These are phyloP conservation scores for Cordilura impudica DNA, from an alignment of 2,888 invertebrate genomes.

Conservation along the genomic window DNA sequence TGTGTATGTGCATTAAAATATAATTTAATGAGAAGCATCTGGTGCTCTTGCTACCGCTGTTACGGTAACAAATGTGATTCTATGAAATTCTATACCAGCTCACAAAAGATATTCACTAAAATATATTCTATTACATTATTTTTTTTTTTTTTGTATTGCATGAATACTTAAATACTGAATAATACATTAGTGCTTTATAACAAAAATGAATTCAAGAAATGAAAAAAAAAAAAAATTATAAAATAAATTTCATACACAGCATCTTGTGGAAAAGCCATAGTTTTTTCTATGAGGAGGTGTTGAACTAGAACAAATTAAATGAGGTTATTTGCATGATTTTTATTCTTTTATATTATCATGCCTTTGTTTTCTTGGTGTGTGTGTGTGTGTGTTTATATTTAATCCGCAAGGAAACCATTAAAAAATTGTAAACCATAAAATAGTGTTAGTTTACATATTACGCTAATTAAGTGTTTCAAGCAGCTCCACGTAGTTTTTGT, in stretches of 20 bases:
- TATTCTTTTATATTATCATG: not conserved
- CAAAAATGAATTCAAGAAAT: not conserved
- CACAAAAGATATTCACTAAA: no score
- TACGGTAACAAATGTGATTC: slow-evolving; percentile 6
- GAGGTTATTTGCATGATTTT: slow-evolving; percentile 58
- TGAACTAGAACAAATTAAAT: slow-evolving; percentile 64
- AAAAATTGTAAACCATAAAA: slow-evolving; percentile 33
- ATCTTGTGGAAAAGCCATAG: slow-evolving; percentile 15
- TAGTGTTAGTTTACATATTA: slow-evolving; percentile 62
- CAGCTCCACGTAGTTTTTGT: not conserved
- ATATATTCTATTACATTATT: not conserved
- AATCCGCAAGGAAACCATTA: slow-evolving; percentile 3
- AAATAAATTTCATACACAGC: not conserved
- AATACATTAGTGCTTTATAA: slow-evolving; percentile 32
- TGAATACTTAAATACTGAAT: slow-evolving; percentile 9
- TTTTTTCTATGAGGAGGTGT: slow-evolving; percentile 41
- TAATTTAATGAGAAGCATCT: slow-evolving; percentile 50
- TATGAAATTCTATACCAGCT: slow-evolving; percentile 47
- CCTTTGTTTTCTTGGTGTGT: not conserved
- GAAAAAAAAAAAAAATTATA: not conserved
- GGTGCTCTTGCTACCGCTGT: slow-evolving; percentile 6
- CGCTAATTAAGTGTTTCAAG: slow-evolving; percentile 66
- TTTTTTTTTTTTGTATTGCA: not conserved
- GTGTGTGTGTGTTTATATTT: not conserved
- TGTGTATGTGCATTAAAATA: slow-evolving; percentile 12